A percentile compares a stretch with the other conserved stretches of the same genome.
These are phyloP conservation scores for Cladorhizidae sp. DNA, from an alignment of 37 sponge, comb jelly and placozoan species.

Conservation along the genomic window DNA sequence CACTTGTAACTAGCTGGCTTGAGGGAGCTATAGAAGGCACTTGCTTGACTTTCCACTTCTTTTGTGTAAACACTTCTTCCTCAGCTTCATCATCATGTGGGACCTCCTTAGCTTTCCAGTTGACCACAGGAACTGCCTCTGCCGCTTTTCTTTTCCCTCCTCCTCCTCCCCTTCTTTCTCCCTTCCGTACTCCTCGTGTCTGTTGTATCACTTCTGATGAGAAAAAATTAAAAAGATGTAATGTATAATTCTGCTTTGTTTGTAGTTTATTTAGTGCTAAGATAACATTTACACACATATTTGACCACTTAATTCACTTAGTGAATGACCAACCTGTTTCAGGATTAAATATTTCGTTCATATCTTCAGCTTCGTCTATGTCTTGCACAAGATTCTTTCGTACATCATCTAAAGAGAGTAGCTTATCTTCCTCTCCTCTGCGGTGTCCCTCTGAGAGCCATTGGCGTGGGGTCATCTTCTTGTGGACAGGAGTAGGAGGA, in stretches of 20 bases:
- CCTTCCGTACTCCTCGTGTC: too few species aligned
- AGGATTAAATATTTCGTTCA: background rate
- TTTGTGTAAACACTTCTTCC: background rate
- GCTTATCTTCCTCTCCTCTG: background rate
- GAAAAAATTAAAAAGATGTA: too few species aligned
- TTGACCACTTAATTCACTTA: too few species aligned
- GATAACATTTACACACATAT: too few species aligned
- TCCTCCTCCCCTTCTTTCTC: too few species aligned
- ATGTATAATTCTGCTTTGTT: background rate
- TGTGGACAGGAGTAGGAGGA: conserved; percentile 59
- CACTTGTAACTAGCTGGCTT: too few species aligned
- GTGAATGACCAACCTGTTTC: background rate
- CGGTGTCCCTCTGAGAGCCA: conserved; percentile 51
- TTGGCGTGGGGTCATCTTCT: conserved; percentile 45
- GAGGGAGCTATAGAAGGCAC: conserved; percentile 5
- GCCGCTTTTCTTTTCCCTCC: background rate
- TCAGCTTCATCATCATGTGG: background rate
- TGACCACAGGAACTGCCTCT: conserved; percentile 11
- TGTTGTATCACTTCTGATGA: too few species aligned
- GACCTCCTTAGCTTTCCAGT: conserved; percentile 3
- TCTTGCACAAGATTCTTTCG: conserved; percentile 32
- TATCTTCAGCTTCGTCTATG: conserved; percentile 36
- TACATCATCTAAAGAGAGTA: conserved; percentile 55
- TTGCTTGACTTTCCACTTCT: conserved; percentile 28
- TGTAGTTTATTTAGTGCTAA: background rate